Base-by-base conservation (phyloP, 2,888 invertebrate species). In the Xestia rhomboidea region DNA sequence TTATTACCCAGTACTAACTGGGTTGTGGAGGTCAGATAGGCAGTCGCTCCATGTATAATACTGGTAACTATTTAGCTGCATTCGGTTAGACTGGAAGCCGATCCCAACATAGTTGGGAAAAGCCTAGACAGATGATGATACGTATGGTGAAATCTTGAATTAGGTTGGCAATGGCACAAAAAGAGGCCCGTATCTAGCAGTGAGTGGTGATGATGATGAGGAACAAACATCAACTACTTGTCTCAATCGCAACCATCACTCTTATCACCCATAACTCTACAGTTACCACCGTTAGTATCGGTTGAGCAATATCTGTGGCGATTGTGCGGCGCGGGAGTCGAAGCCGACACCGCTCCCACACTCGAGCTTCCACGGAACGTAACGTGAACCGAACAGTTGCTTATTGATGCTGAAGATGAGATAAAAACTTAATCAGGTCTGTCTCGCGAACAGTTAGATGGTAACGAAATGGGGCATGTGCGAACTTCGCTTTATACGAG, bases 321-420 rank as follows among this genome's bases (percentile, higher is more conserved):
- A 82, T 79, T 76, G 85, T 79, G 57, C 72, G 60, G 86, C 88
- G 84, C 91, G 91, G 90, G 92, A 93, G 67, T 91, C 89, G 91
- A 94, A 94, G 90, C 91, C 69, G 92, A 95, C 92, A 92, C 94
- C 93, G 91, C 92, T 95, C 94, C 91, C 93, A 94, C 93, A 90
- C 89, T 78, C 77, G 82, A 77, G 76, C 70, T 70, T 90, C 88
- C 89, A 82, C 76, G 79, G 86, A 87, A 91, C 79, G 92, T 89
- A 92, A 93, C 85, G 51, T 73, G 91, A 93, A 79, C 76, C 88
- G 60, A 73, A 79, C 84, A 57, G 77, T 86, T 81, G 70, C 38
- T 77, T 77, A 70, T 64, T 64, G 74, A 67, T 76, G 71, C 69
- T 63, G 6, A 51, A 64, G 68, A 49, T 68, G 18, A 80, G 78